Percentiles rank a stretch among this genome's conserved stretches.
phyloP scores from a whole-genome alignment of 2,888 invertebrate species.

The Lithosia quadra region DNA sequence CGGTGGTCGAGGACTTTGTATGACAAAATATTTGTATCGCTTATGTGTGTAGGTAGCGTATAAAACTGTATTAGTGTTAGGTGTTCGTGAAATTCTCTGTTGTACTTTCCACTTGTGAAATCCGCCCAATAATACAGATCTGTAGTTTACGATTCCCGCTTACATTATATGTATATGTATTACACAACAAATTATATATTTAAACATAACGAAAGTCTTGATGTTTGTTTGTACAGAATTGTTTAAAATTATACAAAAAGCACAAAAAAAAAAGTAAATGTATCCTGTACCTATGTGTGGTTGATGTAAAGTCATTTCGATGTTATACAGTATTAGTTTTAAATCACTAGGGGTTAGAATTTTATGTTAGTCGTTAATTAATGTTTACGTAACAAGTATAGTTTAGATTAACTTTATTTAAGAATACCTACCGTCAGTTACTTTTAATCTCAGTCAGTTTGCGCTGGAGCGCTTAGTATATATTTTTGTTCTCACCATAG shows the following conservation, averaged over 20 bases:
- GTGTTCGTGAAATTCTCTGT: constrained; percentile 18
- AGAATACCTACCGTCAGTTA: constrained; percentile 69
- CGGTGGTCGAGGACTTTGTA: constrained; percentile 30
- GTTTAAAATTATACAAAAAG: constrained; percentile 63
- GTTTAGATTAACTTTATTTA: constrained; percentile 73
- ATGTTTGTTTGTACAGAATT: constrained; percentile 76
- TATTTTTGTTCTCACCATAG: constrained; percentile 58
- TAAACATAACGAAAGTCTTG: constrained; percentile 59
- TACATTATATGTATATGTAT: constrained; percentile 29
- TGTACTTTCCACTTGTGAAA: constrained; percentile 29
- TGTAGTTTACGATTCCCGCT: constrained; percentile 40
- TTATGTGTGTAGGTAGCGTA: not conserved
- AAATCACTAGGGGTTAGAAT: constrained; percentile 80
- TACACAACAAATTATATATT: constrained; percentile 50
- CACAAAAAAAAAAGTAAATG: constrained; percentile 56
- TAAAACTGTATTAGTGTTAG: constrained; percentile 15
- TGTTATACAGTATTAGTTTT: constrained; percentile 83
- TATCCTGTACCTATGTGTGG: constrained; percentile 70
- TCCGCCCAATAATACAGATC: constrained; percentile 60
- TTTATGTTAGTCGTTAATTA: constrained; percentile 85
- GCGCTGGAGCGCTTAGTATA: constrained; percentile 50
- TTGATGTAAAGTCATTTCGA: constrained; percentile 60
- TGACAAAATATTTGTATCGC: constrained; percentile 13
- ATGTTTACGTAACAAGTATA: constrained; percentile 77
- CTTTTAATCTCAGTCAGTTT: constrained; percentile 60